Evolutionary conservation across 2,888 invertebrate genomes (phyloP), one percentile per base, ranked within the genome.

Genomic region (Eupithecia inturbata): DNA sequence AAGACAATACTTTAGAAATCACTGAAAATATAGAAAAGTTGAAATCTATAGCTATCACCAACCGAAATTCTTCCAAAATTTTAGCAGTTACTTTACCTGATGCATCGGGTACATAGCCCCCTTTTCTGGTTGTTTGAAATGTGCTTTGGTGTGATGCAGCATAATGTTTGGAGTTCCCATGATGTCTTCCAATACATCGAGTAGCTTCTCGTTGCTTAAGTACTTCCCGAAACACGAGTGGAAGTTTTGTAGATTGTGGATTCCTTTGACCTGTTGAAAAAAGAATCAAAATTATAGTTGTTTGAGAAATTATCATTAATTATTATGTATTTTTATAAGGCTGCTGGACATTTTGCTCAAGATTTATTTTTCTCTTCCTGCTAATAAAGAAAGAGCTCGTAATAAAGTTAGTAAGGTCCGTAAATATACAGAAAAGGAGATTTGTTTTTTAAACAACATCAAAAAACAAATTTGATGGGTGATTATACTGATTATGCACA

Each of bases 51-150:
- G 49, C 49, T n/a, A 6, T 19, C 45, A 16, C 4, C 41, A 16
- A 16, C 45, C 45, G 49, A 49, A n/a, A n/a, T n/a, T 45, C 45
- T 49, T n/a, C 49, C 49, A 39, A 28, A 63, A 45, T 70, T 26
- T 39, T 12, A 49, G 7, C n/a, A 31, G 5, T 28, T 39, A 45
- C 16, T 53, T 62, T 74, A 94, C 95, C 90, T 95, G 95, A 77
- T 96, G 96, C 95, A 95, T 95, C 1, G 95, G 92, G 78, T 95
- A 96, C 0, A 95, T 93, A 2, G 95, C 95, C 5, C 95, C 95
- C 26, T 94, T 95, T 73, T 93, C 94, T 3, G 95, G 95, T 0
- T 95, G 95, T 77, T 96, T 95, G 57, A 92, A 86, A 76, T 96
- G 95, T 0, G 96, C 95, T 82, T 95, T 96, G 1, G 95, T 95